phyloP scores from a whole-genome alignment of 2,113 vertebrate species.

The Lepisosteus osseus region DNA sequence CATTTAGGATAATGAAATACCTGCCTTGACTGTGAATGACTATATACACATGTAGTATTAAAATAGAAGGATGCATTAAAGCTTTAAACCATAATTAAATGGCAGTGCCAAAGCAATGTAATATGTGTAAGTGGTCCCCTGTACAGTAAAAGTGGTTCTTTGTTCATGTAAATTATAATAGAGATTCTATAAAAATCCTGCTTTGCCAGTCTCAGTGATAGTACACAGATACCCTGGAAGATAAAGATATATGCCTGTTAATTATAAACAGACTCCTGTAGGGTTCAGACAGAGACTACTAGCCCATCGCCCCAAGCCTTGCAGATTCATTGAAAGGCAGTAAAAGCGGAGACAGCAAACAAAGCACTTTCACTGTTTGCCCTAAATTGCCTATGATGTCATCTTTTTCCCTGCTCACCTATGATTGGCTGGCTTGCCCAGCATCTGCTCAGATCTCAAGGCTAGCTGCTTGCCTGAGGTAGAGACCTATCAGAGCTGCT shows the following conservation, averaged over 20 bases:
- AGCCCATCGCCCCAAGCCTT: background rate
- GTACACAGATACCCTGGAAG: background rate
- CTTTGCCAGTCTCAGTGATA: too few relatives aligned
- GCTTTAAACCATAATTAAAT: too few relatives aligned
- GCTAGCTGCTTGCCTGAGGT: constrained; percentile 80
- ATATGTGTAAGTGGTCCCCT: too few relatives aligned
- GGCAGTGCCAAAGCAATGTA: too few relatives aligned
- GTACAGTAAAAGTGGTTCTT: too few relatives aligned
- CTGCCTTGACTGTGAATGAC: too few relatives aligned
- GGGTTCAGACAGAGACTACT: background rate
- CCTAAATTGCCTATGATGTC: constrained; percentile 88
- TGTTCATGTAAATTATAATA: too few relatives aligned
- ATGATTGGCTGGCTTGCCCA: constrained; percentile 74
- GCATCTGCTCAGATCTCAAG: constrained; percentile 83
- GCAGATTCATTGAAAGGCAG: background rate
- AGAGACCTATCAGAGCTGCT: constrained; percentile 75
- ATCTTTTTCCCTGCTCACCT: constrained; percentile 67
- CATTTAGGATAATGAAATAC: too few relatives aligned
- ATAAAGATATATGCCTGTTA: background rate
- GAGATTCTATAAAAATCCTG: too few relatives aligned
- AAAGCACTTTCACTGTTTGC: constrained; percentile 59
- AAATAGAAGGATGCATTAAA: too few relatives aligned
- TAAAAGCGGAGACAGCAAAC: constrained; percentile 53
- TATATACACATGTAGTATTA: too few relatives aligned
- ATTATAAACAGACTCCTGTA: background rate